phyloP scores from a whole-genome alignment of 2,888 invertebrate species.

The Agrypnus murinus region DNA sequence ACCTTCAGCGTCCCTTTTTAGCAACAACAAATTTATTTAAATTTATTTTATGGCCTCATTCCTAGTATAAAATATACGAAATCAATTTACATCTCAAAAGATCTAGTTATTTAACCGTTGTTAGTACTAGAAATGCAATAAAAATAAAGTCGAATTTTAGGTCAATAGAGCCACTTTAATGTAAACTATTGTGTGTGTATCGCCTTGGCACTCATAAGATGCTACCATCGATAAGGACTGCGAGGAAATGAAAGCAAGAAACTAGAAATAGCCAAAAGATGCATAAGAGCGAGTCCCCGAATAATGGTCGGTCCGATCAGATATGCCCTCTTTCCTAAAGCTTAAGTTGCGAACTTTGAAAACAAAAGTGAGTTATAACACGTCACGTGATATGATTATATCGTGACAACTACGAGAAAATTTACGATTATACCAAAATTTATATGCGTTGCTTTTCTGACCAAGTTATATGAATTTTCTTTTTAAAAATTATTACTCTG shows the following conservation, averaged over 20 bases:
- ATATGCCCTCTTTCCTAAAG: slow-evolving; percentile 34
- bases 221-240: slow-evolving; percentile 45
- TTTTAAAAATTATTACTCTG: slow-evolving; percentile 8
- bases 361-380: slow-evolving; percentile 56
- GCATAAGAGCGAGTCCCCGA: slow-evolving; percentile 43
- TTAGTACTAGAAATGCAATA: slow-evolving; percentile 18
- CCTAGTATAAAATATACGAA: not conserved
- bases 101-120: not conserved
- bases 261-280: slow-evolving; percentile 45
- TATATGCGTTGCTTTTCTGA: slow-evolving; percentile 33
- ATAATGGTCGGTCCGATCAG: slow-evolving; percentile 46
- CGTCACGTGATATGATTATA: slow-evolving; percentile 52
- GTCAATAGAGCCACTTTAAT: slow-evolving; percentile 48
- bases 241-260: slow-evolving; percentile 49
- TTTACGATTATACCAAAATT: slow-evolving; percentile 38
- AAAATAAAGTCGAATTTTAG: slow-evolving; percentile 39
- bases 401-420: slow-evolving; percentile 41
- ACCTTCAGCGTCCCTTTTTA: not conserved
- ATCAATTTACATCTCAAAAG: slow-evolving; percentile 25
- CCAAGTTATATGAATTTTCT: slow-evolving; percentile 29
- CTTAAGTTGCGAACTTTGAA: slow-evolving; percentile 47
- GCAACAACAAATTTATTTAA: slow-evolving; percentile 11
- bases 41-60: not conserved
- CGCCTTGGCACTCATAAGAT: slow-evolving; percentile 41
- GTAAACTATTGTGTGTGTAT: slow-evolving; percentile 42